Base-by-base conservation (phyloP, 1,140 invertebrate genomes). In the Drosophila kikkawai region DNA sequence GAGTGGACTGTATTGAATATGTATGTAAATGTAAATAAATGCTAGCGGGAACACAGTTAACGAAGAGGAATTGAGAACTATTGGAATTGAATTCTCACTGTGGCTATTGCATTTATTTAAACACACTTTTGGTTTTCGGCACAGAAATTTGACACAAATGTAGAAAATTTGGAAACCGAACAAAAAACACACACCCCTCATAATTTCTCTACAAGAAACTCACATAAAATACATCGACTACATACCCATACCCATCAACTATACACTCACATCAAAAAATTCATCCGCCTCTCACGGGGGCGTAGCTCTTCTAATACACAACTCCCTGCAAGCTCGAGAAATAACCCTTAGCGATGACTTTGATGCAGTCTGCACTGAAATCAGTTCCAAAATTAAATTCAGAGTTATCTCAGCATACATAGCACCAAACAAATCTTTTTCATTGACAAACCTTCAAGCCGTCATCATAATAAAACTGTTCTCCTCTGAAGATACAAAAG, bases 341-440 rank as follows among this genome's bases (percentile, higher is more conserved):
- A 51, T 51, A 34, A 4, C 37, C 19, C 37, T 68, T 4, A 59
- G 37, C 13, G 39, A 55, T 19, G 53, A 64, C 26, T 64, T 64
- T 37, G 60, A 65, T 44, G 55, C 60, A 45, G 44, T 71, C 7
- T 71, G 59, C 44, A 37, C 47, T 7, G 68, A n/a, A 41, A n/a
- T 41, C 6, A 41, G 3, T 9, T 41, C 39, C 0, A 73, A 53
- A 5, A 26, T 26, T 5, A 26, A 26, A 26, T 26, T 26, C 26
- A 53, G 32, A 65, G 4, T 47, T 13, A 2, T 22, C 0, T 37
- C 12, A 37, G 12, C 12, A 37, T 37, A 37, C 36, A 37, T 37
- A 12, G 36, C 36, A 13, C 36, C 11, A 5, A 37, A 37, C 36
- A 37, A 37, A 5, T 5, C 12, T 37, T 13, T 37, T 5, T 13